These are phyloP conservation scores for Dipus sagitta DNA, from an alignment of 2,797 vertebrate genomes.

Conservation along the genomic window DNA sequence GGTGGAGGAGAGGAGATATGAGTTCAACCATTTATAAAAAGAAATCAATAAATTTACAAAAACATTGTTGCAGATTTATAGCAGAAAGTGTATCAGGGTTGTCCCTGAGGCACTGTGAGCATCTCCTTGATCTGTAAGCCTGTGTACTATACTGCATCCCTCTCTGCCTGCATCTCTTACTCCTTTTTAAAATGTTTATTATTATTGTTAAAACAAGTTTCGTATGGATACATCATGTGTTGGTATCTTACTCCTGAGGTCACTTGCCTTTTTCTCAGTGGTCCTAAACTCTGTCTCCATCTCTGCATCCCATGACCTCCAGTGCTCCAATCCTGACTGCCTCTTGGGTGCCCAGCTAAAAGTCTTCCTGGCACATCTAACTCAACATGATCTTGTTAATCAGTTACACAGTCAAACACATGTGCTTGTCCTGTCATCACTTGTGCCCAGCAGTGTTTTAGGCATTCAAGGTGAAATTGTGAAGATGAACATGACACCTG, in stretches of 20 bases:
- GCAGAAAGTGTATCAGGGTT: not conserved
- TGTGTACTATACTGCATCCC: fast-evolving
- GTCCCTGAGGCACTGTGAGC: not conserved
- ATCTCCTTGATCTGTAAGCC: not conserved
- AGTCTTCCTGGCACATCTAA: not conserved
- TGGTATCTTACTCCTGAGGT: too few species aligned
- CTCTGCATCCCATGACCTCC: not conserved
- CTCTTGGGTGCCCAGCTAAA: not conserved
- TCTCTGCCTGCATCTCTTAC: not conserved
- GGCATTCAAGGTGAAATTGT: not conserved
- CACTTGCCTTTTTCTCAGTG: not conserved
- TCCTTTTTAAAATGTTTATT: not conserved
- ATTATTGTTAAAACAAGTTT: too few species aligned
- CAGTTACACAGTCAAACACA: not conserved
- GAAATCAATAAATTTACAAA: not conserved
- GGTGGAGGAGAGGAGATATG: too few species aligned
- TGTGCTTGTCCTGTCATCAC: not conserved
- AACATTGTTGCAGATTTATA: not conserved
- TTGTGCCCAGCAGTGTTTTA: not conserved
- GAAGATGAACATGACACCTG: not conserved
- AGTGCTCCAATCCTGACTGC: not conserved
- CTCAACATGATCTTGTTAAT: not conserved
- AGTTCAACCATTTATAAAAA: too few species aligned
- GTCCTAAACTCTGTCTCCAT: not conserved
- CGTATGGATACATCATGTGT: too few species aligned